Evolutionary conservation across 2,888 invertebrate species (phyloP), one percentile per base, ranked within the genome.

Genomic region (Rhabditoides inermis): DNA sequence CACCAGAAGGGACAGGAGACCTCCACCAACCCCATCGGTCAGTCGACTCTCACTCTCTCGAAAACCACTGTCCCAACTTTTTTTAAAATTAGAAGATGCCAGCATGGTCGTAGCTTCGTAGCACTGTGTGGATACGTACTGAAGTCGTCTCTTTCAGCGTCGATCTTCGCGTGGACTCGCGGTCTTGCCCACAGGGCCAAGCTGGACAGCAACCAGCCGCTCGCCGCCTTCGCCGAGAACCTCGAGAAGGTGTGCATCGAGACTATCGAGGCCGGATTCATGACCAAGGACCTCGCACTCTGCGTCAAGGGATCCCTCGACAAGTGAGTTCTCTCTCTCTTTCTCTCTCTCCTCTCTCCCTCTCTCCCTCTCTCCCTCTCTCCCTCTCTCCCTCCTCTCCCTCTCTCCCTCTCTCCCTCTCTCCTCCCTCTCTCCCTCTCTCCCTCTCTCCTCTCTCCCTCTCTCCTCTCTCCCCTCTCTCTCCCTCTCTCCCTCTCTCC

Each of bases 271-370:
- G 81, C 86, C 52, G 95, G 95, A 28, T 81, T 83, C 65, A 92
- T 98, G 91, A 98, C 98, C 50, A 98, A 98, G 79, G 98, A 98
- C 83, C 83, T 98, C 76, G 95, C 95, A 41, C 90, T 94, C 77
- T 95, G 95, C 77, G 86, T 95, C 73, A 94, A 94, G 81, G 92
- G 92, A n/a, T n/a, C n/a, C n/a, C n/a, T n/a, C n/a, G n/a, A n/a
- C n/a, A n/a, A n/a, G n/a, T n/a, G n/a, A n/a, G n/a, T n/a, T n/a
- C n/a, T n/a, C n/a, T n/a, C n/a, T n/a, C n/a, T n/a, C n/a, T n/a
- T n/a, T n/a, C n/a, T n/a, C n/a, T n/a, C n/a, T n/a, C n/a, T n/a
- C n/a, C n/a, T n/a, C n/a, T n/a, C n/a, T n/a, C n/a, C n/a, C n/a
- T n/a, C n/a, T n/a, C n/a, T n/a, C n/a, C n/a, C n/a, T n/a, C n/a